Base-by-base conservation (phyloP, 2,113 vertebrate genomes). In the Nothocercus julius region DNA sequence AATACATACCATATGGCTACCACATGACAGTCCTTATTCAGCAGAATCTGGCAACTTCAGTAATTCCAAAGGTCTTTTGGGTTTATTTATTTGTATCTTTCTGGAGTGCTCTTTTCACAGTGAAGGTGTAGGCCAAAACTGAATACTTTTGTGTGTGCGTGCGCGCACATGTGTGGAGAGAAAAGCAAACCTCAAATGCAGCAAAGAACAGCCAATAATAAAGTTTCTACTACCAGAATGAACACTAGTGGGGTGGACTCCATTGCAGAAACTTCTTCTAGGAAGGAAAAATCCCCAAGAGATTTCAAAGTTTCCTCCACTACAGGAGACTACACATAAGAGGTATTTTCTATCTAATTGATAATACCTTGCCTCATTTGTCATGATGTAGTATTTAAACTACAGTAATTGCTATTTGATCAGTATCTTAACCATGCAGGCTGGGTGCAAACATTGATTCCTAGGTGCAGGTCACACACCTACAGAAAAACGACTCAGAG, bases 401-500 rank as follows among this genome's bases (percentile, higher is more conserved):
- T 34, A 61, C 32, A 45, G 14, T 19, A 87, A 72, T 19, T 59
- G 51, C 82, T 1, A 56, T 59, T 18, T 54, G 73, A 56, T 82
- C 42, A 94, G 32, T 51, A 84, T 92, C 1, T 1, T 56, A 51
- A 61, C 13, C 74, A 5, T 30, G 36, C 45, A 49, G 15, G 13
- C 30, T 59, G 30, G 19, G 40, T 15, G 19, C 47, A 93, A 76
- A 74, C 9, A 56, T 2, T 15, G 28, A 80, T 42, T 87, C 54
- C 47, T 20, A 69, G 22, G 5, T 22, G 3, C 30, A 76, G 68
- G 42, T 75, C 22, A 89, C 0, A 0, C 17, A 61, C 5, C 19
- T 32, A 68, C 17, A 51, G 4, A 82, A 56, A 68, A 42, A 7
- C 27, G 20, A 25, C 9, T 76, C 72, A 11, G 15, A 21, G 7